These are phyloP conservation scores for Andrena marginata DNA, from an alignment of 2,888 invertebrate genomes.

Conservation along the genomic window DNA sequence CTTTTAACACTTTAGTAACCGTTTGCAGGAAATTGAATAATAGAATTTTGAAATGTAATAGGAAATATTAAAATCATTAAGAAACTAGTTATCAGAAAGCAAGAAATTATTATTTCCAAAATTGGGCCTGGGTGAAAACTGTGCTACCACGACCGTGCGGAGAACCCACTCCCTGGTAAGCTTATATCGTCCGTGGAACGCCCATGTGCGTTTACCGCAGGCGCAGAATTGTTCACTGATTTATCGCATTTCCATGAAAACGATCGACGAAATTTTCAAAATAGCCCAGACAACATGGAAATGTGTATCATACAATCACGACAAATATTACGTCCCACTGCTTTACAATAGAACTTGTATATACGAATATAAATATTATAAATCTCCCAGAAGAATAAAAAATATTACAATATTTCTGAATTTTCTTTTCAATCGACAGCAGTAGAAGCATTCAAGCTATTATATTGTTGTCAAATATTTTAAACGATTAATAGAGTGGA, in stretches of 20 bases:
- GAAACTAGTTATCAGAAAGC: neutral
- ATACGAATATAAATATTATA: neutral
- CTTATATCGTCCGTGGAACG: no score
- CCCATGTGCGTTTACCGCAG: neutral
- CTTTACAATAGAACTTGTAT: neutral
- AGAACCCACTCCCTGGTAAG: neutral
- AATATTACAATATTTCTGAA: no score
- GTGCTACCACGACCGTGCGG: neutral
- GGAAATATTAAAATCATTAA: neutral
- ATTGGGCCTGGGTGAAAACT: neutral
- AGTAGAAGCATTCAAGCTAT: neutral
- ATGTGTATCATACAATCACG: neutral
- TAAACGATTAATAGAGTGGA: neutral
- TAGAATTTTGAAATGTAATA: neutral
- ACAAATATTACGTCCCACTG: neutral
- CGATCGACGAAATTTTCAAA: neutral
- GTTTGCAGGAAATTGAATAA: neutral
- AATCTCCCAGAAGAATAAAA: neutral
- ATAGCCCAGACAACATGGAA: neutral
- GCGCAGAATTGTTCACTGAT: no score
- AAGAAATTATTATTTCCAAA: neutral
- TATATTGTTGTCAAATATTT: neutral
- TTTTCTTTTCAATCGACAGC: neutral
- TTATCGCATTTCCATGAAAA: neutral
- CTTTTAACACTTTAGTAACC: no score